phyloP scores from a whole-genome alignment of 2,888 invertebrate genomes.

The Drosophila tripunctata region DNA sequence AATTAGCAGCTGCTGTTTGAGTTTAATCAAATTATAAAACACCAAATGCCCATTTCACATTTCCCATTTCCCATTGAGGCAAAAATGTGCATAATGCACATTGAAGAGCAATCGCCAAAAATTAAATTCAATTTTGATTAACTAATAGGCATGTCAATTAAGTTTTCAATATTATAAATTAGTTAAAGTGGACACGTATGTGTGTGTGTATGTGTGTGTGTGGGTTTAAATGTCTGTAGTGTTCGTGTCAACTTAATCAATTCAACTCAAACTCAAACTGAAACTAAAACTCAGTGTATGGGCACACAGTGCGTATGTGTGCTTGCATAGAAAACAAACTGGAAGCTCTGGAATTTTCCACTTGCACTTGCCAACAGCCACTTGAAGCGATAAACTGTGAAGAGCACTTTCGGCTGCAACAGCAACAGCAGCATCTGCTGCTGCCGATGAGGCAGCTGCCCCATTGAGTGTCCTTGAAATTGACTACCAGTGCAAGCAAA shows the following conservation, averaged over 20 bases:
- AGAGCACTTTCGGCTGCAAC: conserved; percentile 65
- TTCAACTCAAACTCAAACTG: conserved; percentile 29
- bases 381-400: conserved; percentile 77
- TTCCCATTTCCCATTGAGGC: background rate
- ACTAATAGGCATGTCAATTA: conserved; percentile 43
- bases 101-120: conserved; percentile 39
- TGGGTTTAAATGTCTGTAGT: conserved; percentile 15
- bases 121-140: conserved; percentile 57
- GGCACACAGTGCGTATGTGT: conserved; percentile 20
- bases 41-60: conserved; percentile 18
- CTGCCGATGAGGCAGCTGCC: conserved; percentile 63
- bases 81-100: conserved; percentile 28
- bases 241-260: conserved; percentile 56
- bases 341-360: conserved; percentile 72
- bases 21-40: conserved; percentile 78
- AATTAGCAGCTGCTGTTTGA: conserved; percentile 67
- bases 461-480: conserved; percentile 76
- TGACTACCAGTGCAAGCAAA: conserved; percentile 47
- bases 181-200: background rate
- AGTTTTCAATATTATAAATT: background rate
- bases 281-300: no score
- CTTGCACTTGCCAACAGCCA: conserved; percentile 76
- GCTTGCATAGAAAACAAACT: conserved; percentile 70
- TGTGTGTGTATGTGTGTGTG: conserved; percentile 3
- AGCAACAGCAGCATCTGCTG: conserved; percentile 21